Percentiles rank a stretch among this genome's conserved stretches.
Evolutionary conservation across 1,140 invertebrate species (phyloP).

Genomic region (Onthophagus taurus): DNA sequence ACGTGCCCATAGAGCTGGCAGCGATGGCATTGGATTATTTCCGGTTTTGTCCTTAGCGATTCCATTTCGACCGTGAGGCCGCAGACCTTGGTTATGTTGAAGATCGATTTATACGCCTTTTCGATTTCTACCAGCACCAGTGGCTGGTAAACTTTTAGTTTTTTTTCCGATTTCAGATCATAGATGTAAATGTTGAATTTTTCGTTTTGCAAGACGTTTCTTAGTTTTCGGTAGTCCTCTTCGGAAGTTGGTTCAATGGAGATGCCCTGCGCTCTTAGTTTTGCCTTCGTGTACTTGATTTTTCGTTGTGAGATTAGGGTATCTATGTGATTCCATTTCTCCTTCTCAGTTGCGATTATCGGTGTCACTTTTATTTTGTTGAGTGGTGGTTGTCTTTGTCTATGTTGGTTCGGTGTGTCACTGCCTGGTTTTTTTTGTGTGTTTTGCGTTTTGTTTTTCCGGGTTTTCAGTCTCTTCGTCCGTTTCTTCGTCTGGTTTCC

Average conservation of each 20-base stretch:
- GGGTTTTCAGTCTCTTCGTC: too few relatives aligned
- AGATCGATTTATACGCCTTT: too few relatives aligned
- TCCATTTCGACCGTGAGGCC: too few relatives aligned
- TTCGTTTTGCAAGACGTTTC: neutral
- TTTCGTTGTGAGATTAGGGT: neutral
- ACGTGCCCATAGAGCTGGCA: too few relatives aligned
- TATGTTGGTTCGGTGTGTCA: neutral
- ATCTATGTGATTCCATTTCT: neutral
- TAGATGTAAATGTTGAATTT: neutral
- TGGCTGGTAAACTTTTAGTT: neutral
- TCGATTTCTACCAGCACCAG: too few relatives aligned
- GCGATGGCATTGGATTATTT: too few relatives aligned
- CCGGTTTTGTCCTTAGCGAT: too few relatives aligned
- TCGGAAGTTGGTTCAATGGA: neutral
- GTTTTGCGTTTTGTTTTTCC: too few relatives aligned
- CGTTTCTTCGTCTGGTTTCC: too few relatives aligned
- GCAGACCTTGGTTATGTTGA: too few relatives aligned
- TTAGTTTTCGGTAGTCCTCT: conserved; percentile 3
- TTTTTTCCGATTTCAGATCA: neutral
- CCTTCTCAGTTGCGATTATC: neutral
- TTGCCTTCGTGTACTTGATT: neutral
- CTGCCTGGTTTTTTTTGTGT: too few relatives aligned
- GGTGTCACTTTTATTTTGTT: neutral
- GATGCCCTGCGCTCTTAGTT: neutral
- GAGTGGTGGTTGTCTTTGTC: neutral